Evolutionary conservation across 2,113 vertebrate genomes (phyloP).

Genomic region (Vidua macroura): DNA sequence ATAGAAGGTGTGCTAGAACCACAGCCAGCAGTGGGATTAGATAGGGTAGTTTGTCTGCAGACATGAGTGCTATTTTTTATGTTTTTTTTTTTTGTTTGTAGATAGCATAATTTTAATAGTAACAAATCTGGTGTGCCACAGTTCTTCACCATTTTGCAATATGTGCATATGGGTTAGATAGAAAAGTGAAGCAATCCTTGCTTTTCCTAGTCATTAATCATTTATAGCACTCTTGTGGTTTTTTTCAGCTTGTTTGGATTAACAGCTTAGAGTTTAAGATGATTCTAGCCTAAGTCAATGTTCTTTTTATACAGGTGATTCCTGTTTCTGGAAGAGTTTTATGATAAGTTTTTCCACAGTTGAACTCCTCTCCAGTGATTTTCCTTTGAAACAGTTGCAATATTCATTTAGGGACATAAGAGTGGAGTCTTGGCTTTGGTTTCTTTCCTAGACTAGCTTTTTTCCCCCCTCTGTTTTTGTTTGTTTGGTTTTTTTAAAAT

Average conservation of each 20-base stretch:
- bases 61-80: accelerated
- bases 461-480: accelerated
- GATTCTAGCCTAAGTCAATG: background rate
- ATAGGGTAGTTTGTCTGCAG: background rate
- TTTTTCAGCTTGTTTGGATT: background rate
- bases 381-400: background rate
- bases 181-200: background rate
- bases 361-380: background rate
- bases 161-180: background rate
- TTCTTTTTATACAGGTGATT: background rate
- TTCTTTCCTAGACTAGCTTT: background rate
- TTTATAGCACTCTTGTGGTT: background rate
- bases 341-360: background rate
- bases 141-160: background rate
- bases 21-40: background rate
- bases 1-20: background rate
- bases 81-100: background rate
- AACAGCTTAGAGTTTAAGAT: background rate
- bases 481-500: background rate
- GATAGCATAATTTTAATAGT: background rate
- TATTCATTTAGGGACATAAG: background rate
- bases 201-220: background rate
- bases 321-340: background rate
- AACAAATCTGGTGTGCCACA: background rate
- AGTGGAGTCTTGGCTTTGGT: background rate